Base-by-base conservation (phyloP, 2,797 vertebrate genomes). In the Sebastes hubbsi region DNA sequence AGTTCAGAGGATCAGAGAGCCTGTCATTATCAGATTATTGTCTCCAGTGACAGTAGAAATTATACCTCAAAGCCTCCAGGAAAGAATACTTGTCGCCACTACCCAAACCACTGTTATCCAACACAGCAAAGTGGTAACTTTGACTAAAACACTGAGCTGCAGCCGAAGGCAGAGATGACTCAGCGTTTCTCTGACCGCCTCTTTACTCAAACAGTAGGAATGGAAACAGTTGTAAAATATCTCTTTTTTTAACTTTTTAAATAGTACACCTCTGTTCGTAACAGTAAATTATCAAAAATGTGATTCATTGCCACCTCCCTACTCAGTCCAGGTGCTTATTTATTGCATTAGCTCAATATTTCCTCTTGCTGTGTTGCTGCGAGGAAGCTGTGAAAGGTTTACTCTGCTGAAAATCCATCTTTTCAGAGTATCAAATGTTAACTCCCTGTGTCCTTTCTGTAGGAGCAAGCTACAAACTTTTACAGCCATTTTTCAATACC, bases 1-100 rank as follows among this genome's bases (percentile, higher is more conserved):
- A 30, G 18, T 20, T 81, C 74, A 54, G 72, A 56, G 79, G 77
- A 90, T 82, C 67, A 72, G 54, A 65, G 18, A 75, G 56, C 30
- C 73, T 75, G 77, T 84, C 79, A 91, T 91, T 88, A 84, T 72
- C 69, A 71, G 65, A 88, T 85, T 81, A 88, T 72, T 65, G 65
- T 83, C 84, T 85, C 62, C 80, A 29, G 71, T 71, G 73, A 86
- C 80, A 72, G 65, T 14, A 73, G 60, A 77, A 83, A 88, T 77
- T 75, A 90, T 27, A 84, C 71, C 78, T 85, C 72, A 34, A 69
- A 64, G 75, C 56, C 36, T 62, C 67, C 62, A 55, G 6, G n/a
- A 72, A 58, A 72, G 72, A 71, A 80, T 9, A 27, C 22, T 27
- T 73, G 76, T 58, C 46, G 76, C 79, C 72, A 59, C 65, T 18